phyloP scores from a whole-genome alignment of 2,797 vertebrate genomes.

The Eospalax fontanierii region DNA sequence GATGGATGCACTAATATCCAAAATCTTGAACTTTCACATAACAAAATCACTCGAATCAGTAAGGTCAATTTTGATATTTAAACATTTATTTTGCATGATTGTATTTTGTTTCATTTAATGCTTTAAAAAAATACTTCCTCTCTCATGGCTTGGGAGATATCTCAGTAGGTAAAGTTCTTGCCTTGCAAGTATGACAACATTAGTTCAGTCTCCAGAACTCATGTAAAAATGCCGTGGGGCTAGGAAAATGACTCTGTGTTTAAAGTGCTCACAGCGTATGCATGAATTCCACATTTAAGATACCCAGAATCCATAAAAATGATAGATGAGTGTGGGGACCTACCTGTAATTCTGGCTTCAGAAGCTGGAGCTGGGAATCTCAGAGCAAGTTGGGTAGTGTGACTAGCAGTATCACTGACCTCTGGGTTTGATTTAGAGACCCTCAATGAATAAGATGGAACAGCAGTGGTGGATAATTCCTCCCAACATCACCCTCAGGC shows the following conservation, averaged over 20 bases:
- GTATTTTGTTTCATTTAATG: conserved; percentile 30
- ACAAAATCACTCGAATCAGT: conserved; percentile 96
- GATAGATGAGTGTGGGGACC: background rate
- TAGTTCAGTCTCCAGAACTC: background rate
- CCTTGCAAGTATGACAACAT: background rate
- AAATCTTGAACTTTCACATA: conserved; percentile 95
- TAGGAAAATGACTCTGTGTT: no score
- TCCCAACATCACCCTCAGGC: no score
- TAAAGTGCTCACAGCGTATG: background rate
- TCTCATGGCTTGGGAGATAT: background rate
- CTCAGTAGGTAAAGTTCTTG: background rate
- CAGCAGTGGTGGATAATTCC: background rate
- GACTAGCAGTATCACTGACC: background rate
- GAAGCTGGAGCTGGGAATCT: background rate
- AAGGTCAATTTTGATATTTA: conserved; percentile 85
- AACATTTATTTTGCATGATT: conserved; percentile 45
- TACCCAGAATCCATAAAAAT: background rate
- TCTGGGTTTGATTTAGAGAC: background rate
- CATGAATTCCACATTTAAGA: background rate
- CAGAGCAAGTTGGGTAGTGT: background rate
- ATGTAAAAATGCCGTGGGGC: background rate
- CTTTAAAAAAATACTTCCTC: background rate
- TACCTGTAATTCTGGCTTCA: background rate
- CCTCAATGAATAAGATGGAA: background rate
- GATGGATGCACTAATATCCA: conserved; percentile 92